phyloP scores from a whole-genome alignment of 2,113 vertebrate species.

The Tetrax tetrax region DNA sequence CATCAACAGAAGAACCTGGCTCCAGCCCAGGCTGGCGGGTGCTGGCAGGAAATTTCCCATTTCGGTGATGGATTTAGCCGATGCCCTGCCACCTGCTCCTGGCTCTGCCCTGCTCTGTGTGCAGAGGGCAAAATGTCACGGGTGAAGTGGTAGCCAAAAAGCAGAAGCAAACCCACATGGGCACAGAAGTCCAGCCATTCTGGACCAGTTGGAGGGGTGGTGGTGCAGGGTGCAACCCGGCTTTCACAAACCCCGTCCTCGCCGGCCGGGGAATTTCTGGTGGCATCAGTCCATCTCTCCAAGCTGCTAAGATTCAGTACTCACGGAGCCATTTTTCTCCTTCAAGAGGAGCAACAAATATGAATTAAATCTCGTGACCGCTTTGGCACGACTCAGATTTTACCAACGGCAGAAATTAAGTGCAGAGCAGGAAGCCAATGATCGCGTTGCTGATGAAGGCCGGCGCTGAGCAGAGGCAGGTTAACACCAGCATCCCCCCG shows the following conservation, averaged over 20 bases:
- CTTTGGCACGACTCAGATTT: not conserved
- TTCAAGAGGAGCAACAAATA: conserved; percentile 5
- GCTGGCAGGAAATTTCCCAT: conserved; percentile 38
- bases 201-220: not conserved
- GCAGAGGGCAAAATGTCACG: not conserved
- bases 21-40: conserved; percentile 12
- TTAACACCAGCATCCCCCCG: not conserved
- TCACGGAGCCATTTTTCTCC: not conserved
- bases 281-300: not conserved
- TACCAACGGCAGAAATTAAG: not conserved
- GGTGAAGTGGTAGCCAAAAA: not conserved
- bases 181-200: not conserved
- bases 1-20: conserved; percentile 54
- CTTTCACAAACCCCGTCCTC: not conserved
- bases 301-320: not conserved
- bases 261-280: not conserved
- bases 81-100: conserved; percentile 41
- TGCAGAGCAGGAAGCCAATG: not conserved
- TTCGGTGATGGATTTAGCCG: not conserved
- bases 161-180: not conserved
- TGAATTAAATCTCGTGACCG: not conserved
- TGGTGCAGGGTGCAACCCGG: not conserved
- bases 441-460: rapidly evolving
- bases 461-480: not conserved
- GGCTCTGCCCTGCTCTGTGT: conserved; percentile 24